A percentile compares a stretch with the other conserved stretches of the same genome.
These are phyloP conservation scores for Acromyrmex charruanus DNA, from an alignment of 1,140 invertebrate genomes.

Conservation along the genomic window DNA sequence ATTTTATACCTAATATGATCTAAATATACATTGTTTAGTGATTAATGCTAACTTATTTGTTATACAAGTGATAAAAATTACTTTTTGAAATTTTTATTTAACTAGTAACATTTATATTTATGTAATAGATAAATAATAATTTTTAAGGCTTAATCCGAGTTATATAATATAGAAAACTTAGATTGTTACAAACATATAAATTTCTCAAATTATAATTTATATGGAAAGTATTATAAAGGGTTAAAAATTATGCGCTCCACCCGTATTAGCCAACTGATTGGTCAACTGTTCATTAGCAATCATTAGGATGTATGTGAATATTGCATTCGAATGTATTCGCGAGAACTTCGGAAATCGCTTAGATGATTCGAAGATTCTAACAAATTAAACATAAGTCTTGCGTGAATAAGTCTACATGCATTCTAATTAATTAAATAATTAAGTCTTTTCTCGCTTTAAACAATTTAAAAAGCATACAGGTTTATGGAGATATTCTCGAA, in stretches of 20 bases:
- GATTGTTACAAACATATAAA: constrained; percentile 10
- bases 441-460: constrained; percentile 32
- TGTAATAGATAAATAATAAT: constrained; percentile 24
- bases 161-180: constrained; percentile 4
- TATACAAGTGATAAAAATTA: constrained; percentile 21
- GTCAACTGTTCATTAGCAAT: constrained; percentile 73
- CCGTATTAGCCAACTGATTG: constrained; percentile 74
- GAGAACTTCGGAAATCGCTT: constrained; percentile 40
- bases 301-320: constrained; percentile 59
- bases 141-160: constrained; percentile 1
- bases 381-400: neutral
- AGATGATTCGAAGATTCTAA: constrained; percentile 6
- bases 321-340: constrained; percentile 37
- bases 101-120: neutral
- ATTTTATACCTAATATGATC: constrained; percentile 2
- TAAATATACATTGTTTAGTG: constrained; percentile 6
- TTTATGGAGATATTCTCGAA: constrained; percentile 23
- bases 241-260: constrained; percentile 75
- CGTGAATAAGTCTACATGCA: constrained; percentile 13
- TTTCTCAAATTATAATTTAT: constrained; percentile 34
- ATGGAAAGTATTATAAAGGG: constrained; percentile 45
- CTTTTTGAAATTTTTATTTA: constrained; percentile 27
- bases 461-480: constrained; percentile 23
- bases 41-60: neutral
- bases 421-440: constrained; percentile 23